Evolutionary conservation across 2,888 invertebrate species (phyloP), one percentile per base, ranked within the genome.

Genomic region (Neuroscelio doddi): DNA sequence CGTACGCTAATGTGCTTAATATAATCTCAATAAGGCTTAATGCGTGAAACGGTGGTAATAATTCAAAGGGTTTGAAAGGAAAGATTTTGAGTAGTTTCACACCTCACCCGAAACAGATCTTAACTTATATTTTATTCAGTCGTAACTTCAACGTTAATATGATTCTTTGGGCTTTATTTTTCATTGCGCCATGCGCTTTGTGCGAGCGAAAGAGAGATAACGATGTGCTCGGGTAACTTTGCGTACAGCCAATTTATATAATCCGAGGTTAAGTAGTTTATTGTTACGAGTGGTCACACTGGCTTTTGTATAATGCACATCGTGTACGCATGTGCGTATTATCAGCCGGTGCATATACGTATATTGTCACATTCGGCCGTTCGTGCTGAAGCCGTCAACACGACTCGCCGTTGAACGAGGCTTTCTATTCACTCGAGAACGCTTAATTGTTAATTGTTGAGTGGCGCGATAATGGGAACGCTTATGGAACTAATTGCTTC

Each of bases 221-320:
- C 57, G 57, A 50, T 44, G 44, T 50, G 34, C 30, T 16, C 16
- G 42, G 52, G 26, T 15, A 17, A 45, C 16, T 15, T 14, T 9
- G 14, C 39, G 44, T 24, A 42, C 47, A 52, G 55, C 26, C 68
- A 68, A 75, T 75, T 76, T 72, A 70, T 66, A 72, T 74, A 75
- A 75, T 74, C 68, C 64, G 57, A 52, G 46, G 59, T 62, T 72
- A 71, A 72, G 72, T 72, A 70, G 68, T 67, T 72, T 67, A 75
- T 76, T 75, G 73, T 76, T 72, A 29, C 44, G 61, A 56, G 30
- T 53, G 49, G 26, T n/a, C 51, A 24, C 24, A 32, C 39, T 52
- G 46, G 47, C 63, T 70, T 64, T 68, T 65, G 58, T 71, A 69
- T 68, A 69, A 68, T 70, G 61, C 52, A 61, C 56, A 61, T 55